Base-by-base conservation (phyloP, 2,797 vertebrate species). In the Cyprinella venusta region DNA sequence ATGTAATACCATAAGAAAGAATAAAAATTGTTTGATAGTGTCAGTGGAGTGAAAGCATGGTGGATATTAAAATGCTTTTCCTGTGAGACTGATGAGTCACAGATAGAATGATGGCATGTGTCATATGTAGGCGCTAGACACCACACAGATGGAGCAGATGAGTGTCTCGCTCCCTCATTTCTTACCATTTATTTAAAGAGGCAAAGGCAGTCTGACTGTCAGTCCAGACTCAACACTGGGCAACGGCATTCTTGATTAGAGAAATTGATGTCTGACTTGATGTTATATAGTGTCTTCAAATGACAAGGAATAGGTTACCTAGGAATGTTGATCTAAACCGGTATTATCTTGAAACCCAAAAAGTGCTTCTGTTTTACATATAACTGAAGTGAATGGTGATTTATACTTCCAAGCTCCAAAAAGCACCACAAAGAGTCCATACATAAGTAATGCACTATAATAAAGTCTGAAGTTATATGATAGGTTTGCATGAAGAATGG, bases 111-210 rank as follows among this genome's bases (percentile, higher is more conserved):
- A 88, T 74, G 79, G 24, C 76, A 78, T 86, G 85, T 86, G 85
- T 85, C 83, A 84, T 81, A 80, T 79, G 64, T 69, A 87, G 84
- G 87, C 30, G 86, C 81, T 78, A 88, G 87, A 88, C 87, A 38
- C 69, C 76, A 87, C 87, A 79, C 87, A 88, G 87, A 88, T 88
- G 87, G 87, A 87, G 84, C 40, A 24, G 63, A 86, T 87, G 86
- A 86, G 85, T 68, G 85, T 84, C 78, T 83, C 13, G 50, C 50
- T 81, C 77, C 65, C 70, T 85, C 84, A 45, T 76, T 85, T 81
- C 80, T 85, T 79, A 81, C 42, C 82, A 54, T 88, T 85, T 86
- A 80, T 84, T 83, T 78, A 84, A 80, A 86, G 76, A 83, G 69
- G 79, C 79, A 69, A 50, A 72, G 56, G 67, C 68, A 54, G 79